Percentiles rank a stretch among this genome's conserved stretches.
phyloP scores from a whole-genome alignment of 2,797 vertebrate species.

The Typhlichthys eigenmanni region DNA sequence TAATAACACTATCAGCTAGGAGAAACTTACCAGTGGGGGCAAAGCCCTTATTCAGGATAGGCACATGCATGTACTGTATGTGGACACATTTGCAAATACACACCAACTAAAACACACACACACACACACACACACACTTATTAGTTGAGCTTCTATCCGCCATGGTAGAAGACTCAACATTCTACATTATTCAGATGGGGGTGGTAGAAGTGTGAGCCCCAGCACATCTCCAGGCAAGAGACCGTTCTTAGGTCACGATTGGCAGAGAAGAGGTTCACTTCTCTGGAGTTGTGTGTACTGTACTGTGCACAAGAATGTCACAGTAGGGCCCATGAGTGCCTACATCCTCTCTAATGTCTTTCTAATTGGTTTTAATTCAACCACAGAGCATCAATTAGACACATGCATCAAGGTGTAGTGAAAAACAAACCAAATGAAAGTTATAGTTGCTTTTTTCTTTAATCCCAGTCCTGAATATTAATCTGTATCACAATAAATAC shows the following conservation, averaged over 20 bases:
- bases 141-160: constrained; percentile 30
- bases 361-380: constrained; percentile 23
- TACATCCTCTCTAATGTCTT: constrained; percentile 33
- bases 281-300: constrained; percentile 8
- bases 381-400: constrained; percentile 22
- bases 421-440: constrained; percentile 6
- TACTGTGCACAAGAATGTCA: constrained; percentile 11
- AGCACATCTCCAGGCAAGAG: constrained; percentile 16
- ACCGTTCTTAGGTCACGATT: constrained; percentile 9
- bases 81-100: not conserved
- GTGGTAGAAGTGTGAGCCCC: constrained; percentile 14
- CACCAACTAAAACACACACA: not conserved
- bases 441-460: constrained; percentile 29
- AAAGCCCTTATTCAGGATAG: constrained; percentile 47
- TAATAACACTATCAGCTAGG: constrained; percentile 47
- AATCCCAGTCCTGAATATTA: constrained; percentile 34
- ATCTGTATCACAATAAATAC: constrained; percentile 25
- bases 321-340: constrained; percentile 28
- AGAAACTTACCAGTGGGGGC: constrained; percentile 48
- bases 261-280: constrained; percentile 10
- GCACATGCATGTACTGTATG: too few relatives aligned
- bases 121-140: constrained; percentile 3
- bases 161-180: constrained; percentile 41
- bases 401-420: constrained; percentile 4
- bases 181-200: constrained; percentile 40